These are phyloP conservation scores for Perccottus glenii DNA, from an alignment of 2,113 vertebrate genomes.

Conservation along the genomic window DNA sequence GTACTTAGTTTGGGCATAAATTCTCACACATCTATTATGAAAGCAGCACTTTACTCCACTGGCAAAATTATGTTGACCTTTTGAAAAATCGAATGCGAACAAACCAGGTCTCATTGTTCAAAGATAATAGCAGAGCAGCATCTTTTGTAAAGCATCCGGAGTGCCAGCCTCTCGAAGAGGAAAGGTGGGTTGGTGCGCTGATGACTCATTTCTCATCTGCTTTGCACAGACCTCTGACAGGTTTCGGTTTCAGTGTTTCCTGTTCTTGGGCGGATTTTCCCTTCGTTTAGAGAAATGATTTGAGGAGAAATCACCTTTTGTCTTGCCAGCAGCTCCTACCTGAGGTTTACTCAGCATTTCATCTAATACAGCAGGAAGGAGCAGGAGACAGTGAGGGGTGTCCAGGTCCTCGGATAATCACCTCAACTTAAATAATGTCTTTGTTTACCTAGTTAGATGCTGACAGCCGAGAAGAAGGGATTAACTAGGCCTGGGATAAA, in stretches of 20 bases:
- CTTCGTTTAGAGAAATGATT: constrained; percentile 45
- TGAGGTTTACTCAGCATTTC: constrained; percentile 34
- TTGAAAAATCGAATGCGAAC: constrained; percentile 54
- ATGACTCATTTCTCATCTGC: constrained; percentile 65
- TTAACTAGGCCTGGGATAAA: too few species aligned
- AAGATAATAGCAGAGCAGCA: constrained; percentile 66
- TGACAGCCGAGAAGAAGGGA: too few species aligned
- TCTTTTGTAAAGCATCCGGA: constrained; percentile 56
- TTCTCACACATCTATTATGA: constrained; percentile 56
- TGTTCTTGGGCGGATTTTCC: constrained; percentile 35
- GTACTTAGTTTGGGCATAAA: constrained; percentile 46
- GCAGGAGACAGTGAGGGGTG: not conserved
- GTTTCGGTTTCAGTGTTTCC: constrained; percentile 50
- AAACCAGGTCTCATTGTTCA: constrained; percentile 63
- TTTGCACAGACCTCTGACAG: constrained; percentile 49
- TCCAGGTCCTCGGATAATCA: too few species aligned
- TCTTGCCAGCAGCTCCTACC: constrained; percentile 27
- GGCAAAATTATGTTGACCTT: constrained; percentile 73
- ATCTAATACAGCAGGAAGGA: constrained; percentile 1
- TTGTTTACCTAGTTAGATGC: too few species aligned
- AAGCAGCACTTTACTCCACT: constrained; percentile 69
- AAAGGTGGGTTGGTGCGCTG: constrained; percentile 37
- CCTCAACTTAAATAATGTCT: too few species aligned
- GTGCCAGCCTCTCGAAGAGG: constrained; percentile 45
- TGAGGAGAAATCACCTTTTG: constrained; percentile 30